These are phyloP conservation scores for Trachelipus rathkii DNA, from an alignment of 1,140 invertebrate genomes.

Conservation along the genomic window DNA sequence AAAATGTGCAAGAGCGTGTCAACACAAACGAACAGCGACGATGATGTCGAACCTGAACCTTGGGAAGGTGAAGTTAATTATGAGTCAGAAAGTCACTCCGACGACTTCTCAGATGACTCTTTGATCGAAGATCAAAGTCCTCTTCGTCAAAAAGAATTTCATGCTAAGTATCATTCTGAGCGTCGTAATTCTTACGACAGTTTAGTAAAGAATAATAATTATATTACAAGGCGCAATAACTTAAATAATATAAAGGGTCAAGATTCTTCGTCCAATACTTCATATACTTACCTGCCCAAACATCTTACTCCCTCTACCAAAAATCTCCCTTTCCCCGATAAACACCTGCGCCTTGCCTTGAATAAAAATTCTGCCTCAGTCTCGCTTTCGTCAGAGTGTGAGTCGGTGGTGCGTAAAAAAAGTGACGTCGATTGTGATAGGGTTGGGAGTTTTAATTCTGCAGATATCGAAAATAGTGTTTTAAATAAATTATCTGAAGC, in stretches of 20 bases:
- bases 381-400: slow-evolving; percentile 5
- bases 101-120: not conserved
- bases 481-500: not conserved
- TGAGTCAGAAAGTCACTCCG: not conserved
- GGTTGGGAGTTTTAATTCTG: not conserved
- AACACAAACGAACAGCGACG: not conserved
- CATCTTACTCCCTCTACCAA: not conserved
- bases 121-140: not conserved
- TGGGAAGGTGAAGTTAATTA: not conserved
- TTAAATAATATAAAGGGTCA: not conserved
- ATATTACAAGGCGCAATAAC: no score
- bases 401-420: not conserved
- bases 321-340: not conserved
- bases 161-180: not conserved
- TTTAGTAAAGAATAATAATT: no score
- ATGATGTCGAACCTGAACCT: not conserved
- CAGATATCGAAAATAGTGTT: not conserved
- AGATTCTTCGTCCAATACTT: not conserved
- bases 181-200: no score
- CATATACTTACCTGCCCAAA: not conserved
- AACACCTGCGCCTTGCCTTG: slow-evolving; percentile 3
- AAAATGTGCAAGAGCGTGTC: slow-evolving; percentile 4
- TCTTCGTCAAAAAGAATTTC: not conserved
- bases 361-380: slow-evolving; percentile 5
- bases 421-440: not conserved